phyloP scores from a whole-genome alignment of 2,888 invertebrate genomes.

The Drosophila suboccidentalis region DNA sequence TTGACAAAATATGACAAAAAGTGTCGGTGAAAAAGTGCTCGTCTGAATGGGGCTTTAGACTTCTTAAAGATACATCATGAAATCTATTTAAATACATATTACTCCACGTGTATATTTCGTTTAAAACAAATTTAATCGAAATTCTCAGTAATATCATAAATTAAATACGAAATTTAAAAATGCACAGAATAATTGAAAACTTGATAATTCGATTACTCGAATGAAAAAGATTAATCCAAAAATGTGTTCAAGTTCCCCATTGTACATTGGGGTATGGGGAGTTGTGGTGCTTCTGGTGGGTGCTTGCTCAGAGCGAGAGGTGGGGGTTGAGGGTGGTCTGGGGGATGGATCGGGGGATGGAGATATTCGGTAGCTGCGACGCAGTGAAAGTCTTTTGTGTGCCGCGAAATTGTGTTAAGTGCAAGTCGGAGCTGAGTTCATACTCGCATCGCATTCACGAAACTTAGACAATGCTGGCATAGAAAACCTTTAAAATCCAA shows the following conservation, averaged over 20 bases:
- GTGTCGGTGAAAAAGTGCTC: too few species aligned
- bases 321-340: not conserved
- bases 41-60: too few species aligned
- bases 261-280: not conserved
- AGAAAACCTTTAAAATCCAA: constrained; percentile 68
- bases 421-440: constrained; percentile 70
- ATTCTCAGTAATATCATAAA: too few species aligned
- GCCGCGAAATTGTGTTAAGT: constrained; percentile 80
- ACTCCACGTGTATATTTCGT: too few species aligned
- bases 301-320: constrained; percentile 15
- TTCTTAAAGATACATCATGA: too few species aligned
- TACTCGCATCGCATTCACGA: constrained; percentile 19
- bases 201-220: too few species aligned
- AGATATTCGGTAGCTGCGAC: constrained; percentile 21
- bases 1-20: too few species aligned
- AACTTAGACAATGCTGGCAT: constrained; percentile 70
- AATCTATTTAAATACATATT: too few species aligned
- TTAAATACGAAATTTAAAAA: too few species aligned
- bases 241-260: not conserved
- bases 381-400: constrained; percentile 79
- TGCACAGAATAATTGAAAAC: too few species aligned
- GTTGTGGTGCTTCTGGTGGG: constrained; percentile 8
- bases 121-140: too few species aligned
- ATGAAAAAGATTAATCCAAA: too few species aligned
- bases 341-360: constrained; percentile 2